Percentiles rank a stretch among this genome's conserved stretches.
Evolutionary conservation across 2,113 vertebrate species (phyloP).

Genomic region (Gymnobelideus leadbeateri): DNA sequence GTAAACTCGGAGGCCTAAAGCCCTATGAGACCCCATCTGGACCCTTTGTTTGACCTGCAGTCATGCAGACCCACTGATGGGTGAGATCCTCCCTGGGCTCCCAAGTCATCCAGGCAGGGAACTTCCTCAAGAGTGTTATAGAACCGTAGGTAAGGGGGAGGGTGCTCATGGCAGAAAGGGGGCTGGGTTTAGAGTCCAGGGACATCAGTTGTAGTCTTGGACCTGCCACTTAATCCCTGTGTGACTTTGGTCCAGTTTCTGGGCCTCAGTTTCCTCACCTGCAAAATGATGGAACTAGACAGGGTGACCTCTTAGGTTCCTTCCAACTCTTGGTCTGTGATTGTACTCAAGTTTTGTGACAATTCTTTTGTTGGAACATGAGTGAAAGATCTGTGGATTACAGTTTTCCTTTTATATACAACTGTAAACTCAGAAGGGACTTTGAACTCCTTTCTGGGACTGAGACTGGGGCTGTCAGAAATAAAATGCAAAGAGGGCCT

Average conservation of each 20-base stretch:
- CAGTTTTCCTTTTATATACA: neutral
- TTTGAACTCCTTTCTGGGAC: neutral
- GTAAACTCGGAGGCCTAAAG: neutral
- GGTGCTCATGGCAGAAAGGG: accelerated
- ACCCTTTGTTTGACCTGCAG: neutral
- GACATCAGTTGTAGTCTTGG: no score
- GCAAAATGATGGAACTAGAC: neutral
- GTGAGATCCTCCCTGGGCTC: neutral
- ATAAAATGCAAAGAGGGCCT: neutral
- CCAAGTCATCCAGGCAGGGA: neutral
- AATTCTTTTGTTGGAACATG: neutral
- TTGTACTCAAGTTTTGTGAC: neutral
- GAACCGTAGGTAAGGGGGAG: neutral
- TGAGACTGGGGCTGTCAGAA: neutral
- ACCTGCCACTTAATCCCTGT: neutral
- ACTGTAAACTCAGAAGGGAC: neutral
- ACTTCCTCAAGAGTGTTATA: neutral
- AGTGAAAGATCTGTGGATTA: neutral
- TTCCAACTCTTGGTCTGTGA: neutral
- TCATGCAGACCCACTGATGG: no score
- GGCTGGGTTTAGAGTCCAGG: neutral
- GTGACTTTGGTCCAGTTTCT: neutral
- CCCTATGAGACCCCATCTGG: neutral
- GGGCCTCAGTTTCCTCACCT: neutral
- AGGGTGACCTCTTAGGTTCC: neutral